A percentile compares a stretch with the other conserved stretches of the same genome.
Conservation (phyloP, 2,888 invertebrate genomes). For the Petrolisthes cinctipes region DNA sequence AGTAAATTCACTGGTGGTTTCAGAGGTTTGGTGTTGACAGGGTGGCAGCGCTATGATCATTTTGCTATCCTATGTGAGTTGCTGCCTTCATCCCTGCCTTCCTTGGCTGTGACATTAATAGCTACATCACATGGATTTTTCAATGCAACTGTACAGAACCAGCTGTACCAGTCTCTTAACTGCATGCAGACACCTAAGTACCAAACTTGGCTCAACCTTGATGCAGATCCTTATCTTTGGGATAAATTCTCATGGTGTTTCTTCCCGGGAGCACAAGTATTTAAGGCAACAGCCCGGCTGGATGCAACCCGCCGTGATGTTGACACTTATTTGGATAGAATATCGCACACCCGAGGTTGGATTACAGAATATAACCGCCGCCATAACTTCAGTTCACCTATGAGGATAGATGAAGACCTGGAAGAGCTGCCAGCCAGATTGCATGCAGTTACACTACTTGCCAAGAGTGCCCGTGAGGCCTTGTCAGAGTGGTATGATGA, state of each 20-base stretch:
- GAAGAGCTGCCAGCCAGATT: constrained; percentile 60
- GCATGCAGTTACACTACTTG: constrained; percentile 69
- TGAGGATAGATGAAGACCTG: constrained; percentile 71
- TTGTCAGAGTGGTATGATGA: constrained; percentile 76
- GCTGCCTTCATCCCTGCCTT: constrained; percentile 68
- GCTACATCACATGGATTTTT: constrained; percentile 75
- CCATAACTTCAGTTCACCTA: constrained; percentile 75
- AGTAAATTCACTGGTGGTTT: constrained; percentile 72
- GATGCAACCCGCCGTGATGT: constrained; percentile 71
- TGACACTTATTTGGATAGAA: constrained; percentile 68
- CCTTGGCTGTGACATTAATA: constrained; percentile 67
- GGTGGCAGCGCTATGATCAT: constrained; percentile 70
- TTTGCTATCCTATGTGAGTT: constrained; percentile 69
- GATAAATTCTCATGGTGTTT: constrained; percentile 76
- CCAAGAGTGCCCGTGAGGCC: constrained; percentile 74
- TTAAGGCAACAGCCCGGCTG: constrained; percentile 72
- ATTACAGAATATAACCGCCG: constrained; percentile 79
- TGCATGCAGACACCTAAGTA: constrained; percentile 71
- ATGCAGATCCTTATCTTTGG: constrained; percentile 76
- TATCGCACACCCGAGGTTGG: constrained; percentile 75
- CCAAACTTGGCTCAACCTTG: constrained; percentile 73
- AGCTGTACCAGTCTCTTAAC: constrained; percentile 72
- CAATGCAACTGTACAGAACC: constrained; percentile 73
- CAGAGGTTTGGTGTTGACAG: constrained; percentile 75
- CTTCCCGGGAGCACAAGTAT: constrained; percentile 77